phyloP scores from a whole-genome alignment of 2,113 vertebrate genomes.

The Lichenostomus cassidix region DNA sequence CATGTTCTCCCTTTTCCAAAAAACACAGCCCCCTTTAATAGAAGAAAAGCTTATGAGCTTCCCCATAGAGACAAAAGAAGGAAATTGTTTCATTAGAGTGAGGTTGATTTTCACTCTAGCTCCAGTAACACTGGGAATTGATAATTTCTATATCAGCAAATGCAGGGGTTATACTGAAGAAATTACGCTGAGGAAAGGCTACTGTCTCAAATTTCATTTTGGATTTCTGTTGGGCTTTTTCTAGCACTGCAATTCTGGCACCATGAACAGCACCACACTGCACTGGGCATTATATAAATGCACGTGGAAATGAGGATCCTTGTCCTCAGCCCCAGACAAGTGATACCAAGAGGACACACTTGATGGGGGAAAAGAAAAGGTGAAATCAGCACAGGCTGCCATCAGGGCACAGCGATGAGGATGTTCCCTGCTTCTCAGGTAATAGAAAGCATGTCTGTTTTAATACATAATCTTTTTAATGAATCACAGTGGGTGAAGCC shows the following conservation, averaged over 20 bases:
- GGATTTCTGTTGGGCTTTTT: neutral
- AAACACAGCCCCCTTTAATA: neutral
- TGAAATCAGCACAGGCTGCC: neutral
- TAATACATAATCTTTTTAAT: neutral
- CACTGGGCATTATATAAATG: neutral
- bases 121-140: neutral
- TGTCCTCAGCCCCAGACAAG: neutral
- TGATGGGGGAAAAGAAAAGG: neutral
- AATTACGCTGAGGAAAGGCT: neutral
- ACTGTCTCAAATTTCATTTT: neutral
- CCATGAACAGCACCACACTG: neutral
- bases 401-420: neutral
- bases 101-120: neutral
- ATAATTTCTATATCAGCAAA: neutral
- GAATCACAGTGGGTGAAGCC: constrained; percentile 2
- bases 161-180: neutral
- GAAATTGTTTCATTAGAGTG: neutral
- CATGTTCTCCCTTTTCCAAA: neutral
- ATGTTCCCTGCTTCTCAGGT: neutral
- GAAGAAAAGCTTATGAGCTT: neutral
- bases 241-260: neutral
- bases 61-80: neutral
- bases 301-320: neutral
- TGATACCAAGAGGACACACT: neutral
- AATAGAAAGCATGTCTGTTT: neutral